A percentile compares a stretch with the other conserved stretches of the same genome.
Conservation (phyloP, 2,888 invertebrate genomes). For the Ligdia adustata region DNA sequence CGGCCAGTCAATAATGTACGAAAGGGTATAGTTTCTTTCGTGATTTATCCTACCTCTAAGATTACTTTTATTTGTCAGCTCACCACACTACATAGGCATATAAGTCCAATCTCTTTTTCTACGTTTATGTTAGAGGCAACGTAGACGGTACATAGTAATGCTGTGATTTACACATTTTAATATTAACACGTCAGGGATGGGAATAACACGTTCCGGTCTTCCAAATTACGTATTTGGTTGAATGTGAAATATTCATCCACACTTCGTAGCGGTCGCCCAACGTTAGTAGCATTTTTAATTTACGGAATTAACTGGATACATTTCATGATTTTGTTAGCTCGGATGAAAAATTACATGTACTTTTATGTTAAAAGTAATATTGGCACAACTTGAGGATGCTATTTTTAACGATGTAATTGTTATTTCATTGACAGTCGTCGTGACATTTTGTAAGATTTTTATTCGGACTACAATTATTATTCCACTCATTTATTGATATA, state of each 20-base stretch:
- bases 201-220: conserved; percentile 48
- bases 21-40: no score
- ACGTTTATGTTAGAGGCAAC: conserved; percentile 50
- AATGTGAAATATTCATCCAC: conserved; percentile 65
- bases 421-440: no score
- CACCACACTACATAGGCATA: not conserved
- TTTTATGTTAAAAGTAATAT: no score
- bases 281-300: conserved; percentile 18
- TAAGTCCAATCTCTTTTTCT: conserved; percentile 24
- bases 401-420: no score
- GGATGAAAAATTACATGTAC: no score
- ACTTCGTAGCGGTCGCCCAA: conserved; percentile 23
- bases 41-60: no score
- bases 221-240: conserved; percentile 61
- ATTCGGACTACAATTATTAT: no score
- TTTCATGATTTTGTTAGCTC: conserved; percentile 10
- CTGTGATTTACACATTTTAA: conserved; percentile 74
- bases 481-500: no score
- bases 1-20: no score
- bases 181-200: conserved; percentile 61
- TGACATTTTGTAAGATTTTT: no score
- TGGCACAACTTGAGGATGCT: no score
- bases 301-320: conserved; percentile 15
- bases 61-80: not conserved
- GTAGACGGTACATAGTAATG: conserved; percentile 62